Percentiles rank a stretch among this genome's conserved stretches.
phyloP scores from a whole-genome alignment of 2,797 vertebrate genomes.

The Tapera naevia region DNA sequence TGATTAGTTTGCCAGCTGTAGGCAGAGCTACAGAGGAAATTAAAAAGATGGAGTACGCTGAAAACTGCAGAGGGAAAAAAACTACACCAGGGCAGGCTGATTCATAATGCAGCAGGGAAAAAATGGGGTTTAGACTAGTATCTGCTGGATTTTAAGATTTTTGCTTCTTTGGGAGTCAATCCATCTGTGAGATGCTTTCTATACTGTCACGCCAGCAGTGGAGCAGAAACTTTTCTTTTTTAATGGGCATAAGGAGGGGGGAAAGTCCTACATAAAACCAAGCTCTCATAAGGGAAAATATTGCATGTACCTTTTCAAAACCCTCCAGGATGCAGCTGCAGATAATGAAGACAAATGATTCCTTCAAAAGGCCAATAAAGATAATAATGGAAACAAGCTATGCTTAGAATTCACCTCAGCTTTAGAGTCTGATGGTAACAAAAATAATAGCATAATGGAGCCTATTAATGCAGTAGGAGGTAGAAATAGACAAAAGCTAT shows the following conservation, averaged over 20 bases:
- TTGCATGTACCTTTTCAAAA: neutral
- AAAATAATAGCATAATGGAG: neutral
- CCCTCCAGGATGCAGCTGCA: conserved; percentile 29
- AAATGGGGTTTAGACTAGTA: neutral
- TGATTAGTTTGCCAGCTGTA: conserved; percentile 50
- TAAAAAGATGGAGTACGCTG: conserved; percentile 1
- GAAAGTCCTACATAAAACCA: neutral
- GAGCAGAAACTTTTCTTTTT: neutral
- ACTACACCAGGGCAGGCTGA: neutral
- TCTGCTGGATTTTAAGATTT: conserved; percentile 1
- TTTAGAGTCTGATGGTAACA: neutral
- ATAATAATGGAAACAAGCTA: conserved; percentile 30
- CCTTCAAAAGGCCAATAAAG: conserved; percentile 39
- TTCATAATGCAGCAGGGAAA: conserved; percentile 26
- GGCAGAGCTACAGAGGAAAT: conserved; percentile 48
- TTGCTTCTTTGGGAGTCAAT: neutral
- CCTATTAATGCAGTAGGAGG: neutral
- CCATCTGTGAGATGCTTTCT: neutral
- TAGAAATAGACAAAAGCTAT: neutral
- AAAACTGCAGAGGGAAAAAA: conserved; percentile 11
- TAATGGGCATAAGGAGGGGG: neutral
- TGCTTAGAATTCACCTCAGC: neutral
- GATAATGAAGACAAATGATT: conserved; percentile 44
- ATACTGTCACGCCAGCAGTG: neutral
- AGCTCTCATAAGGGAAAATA: neutral